Evolutionary conservation across 2,113 vertebrate genomes (phyloP).

Genomic region (Pardalotus punctatus): DNA sequence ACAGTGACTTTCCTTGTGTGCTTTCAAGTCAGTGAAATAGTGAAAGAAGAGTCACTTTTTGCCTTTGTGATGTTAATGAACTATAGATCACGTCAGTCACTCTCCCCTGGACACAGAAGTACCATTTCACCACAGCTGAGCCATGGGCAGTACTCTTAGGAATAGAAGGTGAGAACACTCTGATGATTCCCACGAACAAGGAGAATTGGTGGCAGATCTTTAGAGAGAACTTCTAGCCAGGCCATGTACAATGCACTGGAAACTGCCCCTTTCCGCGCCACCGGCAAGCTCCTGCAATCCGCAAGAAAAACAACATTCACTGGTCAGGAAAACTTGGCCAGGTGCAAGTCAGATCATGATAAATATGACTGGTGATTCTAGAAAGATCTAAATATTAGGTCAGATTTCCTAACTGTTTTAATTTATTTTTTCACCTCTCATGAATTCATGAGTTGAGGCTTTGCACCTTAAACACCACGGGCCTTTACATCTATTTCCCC

Average conservation of each 20-base stretch:
- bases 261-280: conserved; percentile 92
- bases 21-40: conserved; percentile 78
- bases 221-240: conserved; percentile 93
- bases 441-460: not conserved
- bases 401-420: not conserved
- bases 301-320: not conserved
- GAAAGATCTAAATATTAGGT: not conserved
- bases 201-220: conserved; percentile 91
- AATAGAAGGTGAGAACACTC: conserved; percentile 99
- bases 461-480: not conserved
- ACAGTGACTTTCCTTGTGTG: conserved; percentile 78
- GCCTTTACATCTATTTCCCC: not conserved
- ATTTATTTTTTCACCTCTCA: rapidly evolving
- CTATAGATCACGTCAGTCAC: conserved; percentile 51
- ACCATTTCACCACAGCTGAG: conserved; percentile 56
- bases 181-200: conserved; percentile 98
- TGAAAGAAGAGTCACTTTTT: conserved; percentile 77
- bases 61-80: conserved; percentile 66
- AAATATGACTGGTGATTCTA: not conserved
- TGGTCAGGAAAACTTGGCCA: not conserved
- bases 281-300: conserved; percentile 87
- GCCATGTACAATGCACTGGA: conserved; percentile 97
- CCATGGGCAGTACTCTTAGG: conserved; percentile 72
- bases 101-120: conserved; percentile 69
- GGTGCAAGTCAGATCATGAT: not conserved